phyloP scores from a whole-genome alignment of 2,797 vertebrate genomes.

The Clarias platycephalus region DNA sequence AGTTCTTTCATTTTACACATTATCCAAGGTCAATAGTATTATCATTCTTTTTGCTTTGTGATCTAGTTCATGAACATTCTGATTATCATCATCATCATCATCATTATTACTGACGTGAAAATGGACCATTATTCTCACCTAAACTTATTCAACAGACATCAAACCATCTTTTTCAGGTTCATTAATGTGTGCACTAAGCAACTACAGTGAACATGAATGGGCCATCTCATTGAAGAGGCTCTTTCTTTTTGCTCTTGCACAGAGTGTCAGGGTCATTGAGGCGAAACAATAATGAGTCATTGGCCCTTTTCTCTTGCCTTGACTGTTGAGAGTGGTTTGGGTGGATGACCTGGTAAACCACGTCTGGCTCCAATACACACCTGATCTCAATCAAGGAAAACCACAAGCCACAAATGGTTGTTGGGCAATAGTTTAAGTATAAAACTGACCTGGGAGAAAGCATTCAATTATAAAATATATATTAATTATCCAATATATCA shows the following conservation, averaged over 20 bases:
- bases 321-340: conserved; percentile 62
- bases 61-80: conserved; percentile 31
- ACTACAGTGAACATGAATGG: conserved; percentile 25
- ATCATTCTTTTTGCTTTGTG: conserved; percentile 22
- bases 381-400: conserved; percentile 4
- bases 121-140: conserved; percentile 66
- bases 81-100: conserved; percentile 47
- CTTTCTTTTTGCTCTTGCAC: conserved; percentile 43
- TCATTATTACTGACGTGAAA: conserved; percentile 66
- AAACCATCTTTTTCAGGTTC: conserved; percentile 53
- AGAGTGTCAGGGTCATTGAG: conserved; percentile 52
- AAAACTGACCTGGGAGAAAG: not conserved
- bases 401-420: not conserved
- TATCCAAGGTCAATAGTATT: conserved; percentile 16
- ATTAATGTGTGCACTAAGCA: conserved; percentile 47
- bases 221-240: conserved; percentile 42
- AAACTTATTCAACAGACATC: conserved; percentile 62
- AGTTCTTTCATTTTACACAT: not conserved
- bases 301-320: conserved; percentile 61
- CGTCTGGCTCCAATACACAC: conserved; percentile 74
- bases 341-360: conserved; percentile 58
- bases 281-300: conserved; percentile 50
- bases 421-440: not conserved
- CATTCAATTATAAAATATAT: no score
- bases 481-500: no score